phyloP scores from a whole-genome alignment of 2,888 invertebrate genomes.

The Celastrina argiolus region DNA sequence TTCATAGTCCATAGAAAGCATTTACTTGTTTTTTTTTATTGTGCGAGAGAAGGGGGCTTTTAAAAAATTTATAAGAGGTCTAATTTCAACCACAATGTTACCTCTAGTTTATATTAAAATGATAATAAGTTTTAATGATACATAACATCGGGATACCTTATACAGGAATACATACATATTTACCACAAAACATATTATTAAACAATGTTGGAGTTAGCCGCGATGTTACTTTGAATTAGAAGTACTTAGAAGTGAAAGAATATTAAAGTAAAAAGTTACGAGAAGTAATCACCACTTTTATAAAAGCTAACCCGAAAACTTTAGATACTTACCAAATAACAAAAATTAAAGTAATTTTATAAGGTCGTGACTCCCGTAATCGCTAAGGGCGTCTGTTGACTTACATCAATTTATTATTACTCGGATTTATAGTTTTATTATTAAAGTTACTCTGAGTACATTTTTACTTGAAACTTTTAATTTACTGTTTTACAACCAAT shows the following conservation, averaged over 20 bases:
- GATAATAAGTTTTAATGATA: too few species aligned
- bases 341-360: conserved; percentile 10
- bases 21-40: too few species aligned
- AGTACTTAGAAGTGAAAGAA: background rate
- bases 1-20: too few species aligned
- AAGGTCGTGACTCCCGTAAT: background rate
- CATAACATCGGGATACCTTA: too few species aligned
- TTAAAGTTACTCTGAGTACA: background rate
- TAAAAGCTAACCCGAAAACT: background rate
- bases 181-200: background rate
- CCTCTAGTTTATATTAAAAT: too few species aligned
- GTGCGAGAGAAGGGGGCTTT: too few species aligned
- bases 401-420: background rate
- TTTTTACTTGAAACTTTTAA: background rate
- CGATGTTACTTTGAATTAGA: background rate
- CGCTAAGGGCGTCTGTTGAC: conserved; percentile 11
- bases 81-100: too few species aligned
- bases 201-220: background rate
- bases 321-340: background rate
- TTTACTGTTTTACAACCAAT: background rate
- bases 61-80: too few species aligned
- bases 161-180: too few species aligned
- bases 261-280: background rate
- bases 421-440: conserved; percentile 1
- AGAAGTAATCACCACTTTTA: background rate